Conservation (phyloP, 2,797 vertebrate species). For the Emys orbicularis region DNA sequence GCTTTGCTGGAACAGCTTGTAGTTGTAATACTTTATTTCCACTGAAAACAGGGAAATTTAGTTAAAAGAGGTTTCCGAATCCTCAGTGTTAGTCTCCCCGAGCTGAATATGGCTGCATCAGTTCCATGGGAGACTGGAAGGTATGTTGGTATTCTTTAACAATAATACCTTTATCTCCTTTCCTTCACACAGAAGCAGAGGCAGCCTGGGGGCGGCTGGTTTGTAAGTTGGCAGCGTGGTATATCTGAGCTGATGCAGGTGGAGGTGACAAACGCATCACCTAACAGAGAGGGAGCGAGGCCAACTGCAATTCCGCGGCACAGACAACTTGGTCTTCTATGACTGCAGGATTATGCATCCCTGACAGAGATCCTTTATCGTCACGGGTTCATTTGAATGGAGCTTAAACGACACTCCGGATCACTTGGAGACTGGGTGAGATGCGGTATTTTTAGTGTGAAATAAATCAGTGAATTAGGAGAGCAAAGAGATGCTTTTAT, state of each 20-base stretch:
- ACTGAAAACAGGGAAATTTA: conserved; percentile 65
- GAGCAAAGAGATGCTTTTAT: background rate
- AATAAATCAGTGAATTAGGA: background rate
- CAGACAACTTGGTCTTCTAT: background rate
- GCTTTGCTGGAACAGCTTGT: conserved; percentile 81
- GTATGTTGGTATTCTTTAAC: background rate
- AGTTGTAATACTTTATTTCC: conserved; percentile 74
- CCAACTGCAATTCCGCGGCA: background rate
- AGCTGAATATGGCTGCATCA: rapidly evolving
- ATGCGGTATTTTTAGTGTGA: background rate
- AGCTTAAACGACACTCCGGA: background rate
- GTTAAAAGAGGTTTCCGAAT: conserved; percentile 60
- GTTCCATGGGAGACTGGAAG: background rate
- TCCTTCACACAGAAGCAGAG: background rate
- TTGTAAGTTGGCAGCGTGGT: background rate
- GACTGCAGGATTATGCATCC: background rate
- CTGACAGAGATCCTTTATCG: background rate
- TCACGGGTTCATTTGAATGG: background rate
- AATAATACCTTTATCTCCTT: conserved; percentile 33
- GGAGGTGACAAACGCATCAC: background rate
- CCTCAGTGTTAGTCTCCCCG: conserved; percentile 10
- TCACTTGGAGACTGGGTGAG: background rate
- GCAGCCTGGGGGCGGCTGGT: background rate
- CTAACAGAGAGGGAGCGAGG: background rate
- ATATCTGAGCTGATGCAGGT: rapidly evolving